Percentiles rank a stretch among this genome's conserved stretches.
Conservation (phyloP, 30 jellyfish, hydroid and myxozoan genomes). For the Pelagia noctiluca region DNA sequence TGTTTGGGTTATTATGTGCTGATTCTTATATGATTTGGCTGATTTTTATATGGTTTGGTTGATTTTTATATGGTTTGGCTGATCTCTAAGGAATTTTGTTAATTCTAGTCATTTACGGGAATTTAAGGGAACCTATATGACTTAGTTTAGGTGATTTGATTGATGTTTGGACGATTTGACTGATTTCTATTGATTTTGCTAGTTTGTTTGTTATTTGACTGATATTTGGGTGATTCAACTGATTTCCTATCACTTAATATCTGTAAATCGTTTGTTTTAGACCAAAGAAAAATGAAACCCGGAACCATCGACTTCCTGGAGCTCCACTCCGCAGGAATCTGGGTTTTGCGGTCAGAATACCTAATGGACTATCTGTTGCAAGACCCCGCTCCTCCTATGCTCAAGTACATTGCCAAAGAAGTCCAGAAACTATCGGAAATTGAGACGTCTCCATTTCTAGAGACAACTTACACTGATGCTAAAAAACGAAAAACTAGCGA, state of each 20-base stretch:
- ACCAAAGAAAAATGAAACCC: slow-evolving; percentile 57
- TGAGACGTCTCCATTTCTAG: background rate
- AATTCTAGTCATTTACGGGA: no score
- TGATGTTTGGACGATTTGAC: background rate
- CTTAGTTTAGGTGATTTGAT: no score
- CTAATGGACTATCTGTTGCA: slow-evolving; percentile 79
- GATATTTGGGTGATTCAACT: background rate
- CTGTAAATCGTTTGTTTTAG: slow-evolving; percentile 31
- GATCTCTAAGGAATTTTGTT: no score
- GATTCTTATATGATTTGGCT: no score
- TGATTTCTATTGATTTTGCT: background rate
- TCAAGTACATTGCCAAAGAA: slow-evolving; percentile 67
- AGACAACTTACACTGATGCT: slow-evolving; percentile 5
- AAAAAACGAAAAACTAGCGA: slow-evolving; percentile 54
- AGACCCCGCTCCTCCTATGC: slow-evolving; percentile 82
- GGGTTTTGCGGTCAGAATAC: slow-evolving; percentile 89
- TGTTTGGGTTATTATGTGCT: no score
- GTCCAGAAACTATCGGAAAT: slow-evolving; percentile 30
- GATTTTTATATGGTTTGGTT: no score
- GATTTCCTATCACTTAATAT: background rate
- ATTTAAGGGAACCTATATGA: no score
- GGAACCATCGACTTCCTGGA: slow-evolving; percentile 43
- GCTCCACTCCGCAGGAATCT: slow-evolving; percentile 66
- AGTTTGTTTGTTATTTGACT: background rate
- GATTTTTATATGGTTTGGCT: no score